A percentile compares a stretch with the other conserved stretches of the same genome.
Evolutionary conservation across 2,888 invertebrate genomes (phyloP).

Genomic region (Tetramorium bicarinatum): DNA sequence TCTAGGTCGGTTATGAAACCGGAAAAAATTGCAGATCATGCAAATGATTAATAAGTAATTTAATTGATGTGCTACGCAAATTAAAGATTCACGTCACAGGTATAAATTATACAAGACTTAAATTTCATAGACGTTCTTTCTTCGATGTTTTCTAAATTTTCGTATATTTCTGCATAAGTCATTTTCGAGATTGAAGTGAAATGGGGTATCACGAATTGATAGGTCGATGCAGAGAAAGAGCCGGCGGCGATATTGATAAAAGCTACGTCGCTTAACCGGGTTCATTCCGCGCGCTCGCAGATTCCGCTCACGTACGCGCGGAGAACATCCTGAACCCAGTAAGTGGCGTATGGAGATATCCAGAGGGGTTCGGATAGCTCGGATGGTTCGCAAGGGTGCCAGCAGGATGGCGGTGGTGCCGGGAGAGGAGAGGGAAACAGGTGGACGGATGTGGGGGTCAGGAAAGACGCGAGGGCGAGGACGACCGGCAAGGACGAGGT

Average conservation of each 20-base stretch:
- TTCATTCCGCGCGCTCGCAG: slow-evolving; percentile 47
- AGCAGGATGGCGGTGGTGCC: slow-evolving; percentile 61
- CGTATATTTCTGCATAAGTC: background rate
- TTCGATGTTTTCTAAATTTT: background rate
- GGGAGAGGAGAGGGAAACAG: slow-evolving; percentile 68
- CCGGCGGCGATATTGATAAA: slow-evolving; percentile 51
- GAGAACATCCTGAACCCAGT: slow-evolving; percentile 83
- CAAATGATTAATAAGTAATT: background rate
- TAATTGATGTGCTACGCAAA: background rate
- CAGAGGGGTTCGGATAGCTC: slow-evolving; percentile 78
- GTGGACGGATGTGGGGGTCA: slow-evolving; percentile 61
- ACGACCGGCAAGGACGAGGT: slow-evolving; percentile 62
- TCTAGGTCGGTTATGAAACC: background rate
- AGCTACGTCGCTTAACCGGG: slow-evolving; percentile 48
- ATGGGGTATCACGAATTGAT: background rate
- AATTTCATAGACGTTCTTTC: background rate
- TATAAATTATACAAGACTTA: background rate
- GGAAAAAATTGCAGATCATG: background rate
- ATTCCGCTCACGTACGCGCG: slow-evolving; percentile 77
- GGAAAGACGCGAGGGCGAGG: slow-evolving; percentile 47
- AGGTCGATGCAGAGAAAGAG: slow-evolving; percentile 9
- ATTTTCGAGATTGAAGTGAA: background rate
- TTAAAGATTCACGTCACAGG: background rate
- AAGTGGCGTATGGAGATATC: slow-evolving; percentile 85
- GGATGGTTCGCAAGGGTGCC: slow-evolving; percentile 78